Base-by-base conservation (phyloP, 2,797 vertebrate genomes). In the Merluccius polli region DNA sequence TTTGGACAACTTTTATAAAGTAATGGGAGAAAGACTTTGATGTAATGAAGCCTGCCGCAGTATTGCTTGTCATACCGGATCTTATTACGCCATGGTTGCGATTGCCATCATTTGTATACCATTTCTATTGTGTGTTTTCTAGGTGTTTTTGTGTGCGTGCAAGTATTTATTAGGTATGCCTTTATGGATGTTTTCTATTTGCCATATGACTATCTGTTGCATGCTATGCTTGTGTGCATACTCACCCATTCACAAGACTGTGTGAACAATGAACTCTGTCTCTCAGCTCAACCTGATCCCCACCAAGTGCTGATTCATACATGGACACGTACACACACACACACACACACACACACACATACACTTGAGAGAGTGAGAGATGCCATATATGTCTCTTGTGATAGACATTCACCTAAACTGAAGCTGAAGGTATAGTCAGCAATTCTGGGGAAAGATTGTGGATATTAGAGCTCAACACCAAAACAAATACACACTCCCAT, bases 261-360 rank as follows among this genome's bases (percentile, higher is more conserved):
- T 33, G 32, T 72, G 77, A 91, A 92, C 89, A 93, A 77, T 70
- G 79, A 38, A 75, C 71, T 77, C 76, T 92, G 87, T 92, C 80
- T 6, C 12, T 76, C 72, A 35, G 72, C 31, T 69, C 73, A 90
- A 93, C 85, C 76, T 82, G 88, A 90, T 86, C 83, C 74, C 33
- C 27, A 36, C 33, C 31, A 21, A 27, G 36, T 70, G 35, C 18
- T 18, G 32, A 35, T 13, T 4, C 67, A 68, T 36, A 38, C 32
- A 72, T 29, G 29, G 18, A 71, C 74, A 12, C 38, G 21, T 16
- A 48, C 70, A 75, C 18, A 68, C 65, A 69, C 24, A 48, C 30
- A 35, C 18, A 48, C 29, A 35, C 38, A 1, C 38, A 79, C 48
- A 74, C 31, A 35, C 30, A 65, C 48, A 67, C 24, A 48, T 18